A percentile compares a stretch with the other conserved stretches of the same genome.
phyloP scores from a whole-genome alignment of 2,888 invertebrate genomes.

The Cerastis rubricosa region DNA sequence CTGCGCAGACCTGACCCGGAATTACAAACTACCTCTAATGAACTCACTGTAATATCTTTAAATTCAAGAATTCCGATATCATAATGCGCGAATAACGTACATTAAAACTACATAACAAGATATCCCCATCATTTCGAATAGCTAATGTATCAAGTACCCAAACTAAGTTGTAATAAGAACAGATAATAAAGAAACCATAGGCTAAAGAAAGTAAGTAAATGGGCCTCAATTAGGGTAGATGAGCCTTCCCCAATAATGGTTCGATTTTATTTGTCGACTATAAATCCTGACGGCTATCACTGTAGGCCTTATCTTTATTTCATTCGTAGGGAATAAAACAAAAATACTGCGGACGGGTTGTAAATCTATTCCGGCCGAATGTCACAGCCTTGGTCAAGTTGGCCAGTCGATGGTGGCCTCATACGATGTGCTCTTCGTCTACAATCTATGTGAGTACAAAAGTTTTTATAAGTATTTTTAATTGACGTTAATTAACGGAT shows the following conservation, averaged over 20 bases:
- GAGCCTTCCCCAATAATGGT: conserved; percentile 52
- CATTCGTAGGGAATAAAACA: conserved; percentile 64
- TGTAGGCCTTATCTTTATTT: conserved; percentile 66
- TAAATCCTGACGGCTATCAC: conserved; percentile 65
- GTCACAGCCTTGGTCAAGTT: conserved; percentile 39
- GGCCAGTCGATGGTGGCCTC: conserved; percentile 4
- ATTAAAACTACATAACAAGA: not conserved
- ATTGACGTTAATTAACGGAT: not conserved
- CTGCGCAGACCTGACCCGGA: not conserved
- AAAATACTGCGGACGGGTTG: conserved; percentile 56
- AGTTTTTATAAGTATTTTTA: not conserved
- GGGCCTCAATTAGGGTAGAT: conserved; percentile 61
- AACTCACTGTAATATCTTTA: not conserved
- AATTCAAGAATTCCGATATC: not conserved
- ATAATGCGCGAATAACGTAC: not conserved
- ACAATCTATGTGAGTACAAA: not conserved
- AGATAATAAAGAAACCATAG: conserved; percentile 40
- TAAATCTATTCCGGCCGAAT: conserved; percentile 53
- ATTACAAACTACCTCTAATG: not conserved
- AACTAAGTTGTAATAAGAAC: conserved; percentile 20
- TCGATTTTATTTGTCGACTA: conserved; percentile 64
- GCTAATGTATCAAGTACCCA: conserved; percentile 1
- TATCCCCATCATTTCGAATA: not conserved
- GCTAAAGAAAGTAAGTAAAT: conserved; percentile 50
- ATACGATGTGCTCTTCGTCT: not conserved